Evolutionary conservation across 2,797 vertebrate species (phyloP).

Genomic region (Ptychadena robeensis): DNA sequence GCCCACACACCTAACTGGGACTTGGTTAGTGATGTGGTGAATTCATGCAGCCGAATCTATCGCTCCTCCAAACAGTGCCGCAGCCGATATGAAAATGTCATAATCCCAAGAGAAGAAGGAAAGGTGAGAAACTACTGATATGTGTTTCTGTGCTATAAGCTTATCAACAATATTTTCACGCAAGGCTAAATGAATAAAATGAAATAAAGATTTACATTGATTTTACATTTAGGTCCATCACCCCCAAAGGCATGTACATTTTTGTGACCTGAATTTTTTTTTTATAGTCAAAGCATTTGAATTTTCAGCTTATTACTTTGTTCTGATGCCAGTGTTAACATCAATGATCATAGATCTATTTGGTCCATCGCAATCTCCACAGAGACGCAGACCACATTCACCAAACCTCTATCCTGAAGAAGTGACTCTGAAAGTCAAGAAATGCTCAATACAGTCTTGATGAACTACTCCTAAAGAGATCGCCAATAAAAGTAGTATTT

Average conservation of each 20-base stretch:
- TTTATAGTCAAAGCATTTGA: neutral
- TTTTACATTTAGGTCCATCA: neutral
- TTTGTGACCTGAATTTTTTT: neutral
- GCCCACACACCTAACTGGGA: constrained; percentile 97
- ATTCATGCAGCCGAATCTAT: constrained; percentile 93
- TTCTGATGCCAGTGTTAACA: neutral
- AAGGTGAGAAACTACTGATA: constrained; percentile 77
- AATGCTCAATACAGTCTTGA: no score
- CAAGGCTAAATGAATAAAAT: neutral
- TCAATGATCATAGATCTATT: neutral
- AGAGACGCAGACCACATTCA: no score
- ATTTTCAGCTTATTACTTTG: neutral
- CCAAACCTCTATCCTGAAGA: no score
- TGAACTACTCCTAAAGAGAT: no score
- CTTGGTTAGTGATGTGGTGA: constrained; percentile 92
- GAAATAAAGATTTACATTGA: neutral
- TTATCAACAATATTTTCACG: no score
- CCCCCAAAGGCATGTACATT: neutral
- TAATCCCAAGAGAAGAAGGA: constrained; percentile 93
- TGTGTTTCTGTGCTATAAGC: neutral
- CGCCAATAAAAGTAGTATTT: no score
- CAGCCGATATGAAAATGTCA: constrained; percentile 91
- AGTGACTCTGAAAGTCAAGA: no score
- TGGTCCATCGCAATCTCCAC: no score
- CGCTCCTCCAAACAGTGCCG: constrained; percentile 94